A percentile compares a stretch with the other conserved stretches of the same genome.
These are phyloP conservation scores for Sinocyclocheilus maitianheensis DNA, from an alignment of 2,113 vertebrate species.

Conservation along the genomic window DNA sequence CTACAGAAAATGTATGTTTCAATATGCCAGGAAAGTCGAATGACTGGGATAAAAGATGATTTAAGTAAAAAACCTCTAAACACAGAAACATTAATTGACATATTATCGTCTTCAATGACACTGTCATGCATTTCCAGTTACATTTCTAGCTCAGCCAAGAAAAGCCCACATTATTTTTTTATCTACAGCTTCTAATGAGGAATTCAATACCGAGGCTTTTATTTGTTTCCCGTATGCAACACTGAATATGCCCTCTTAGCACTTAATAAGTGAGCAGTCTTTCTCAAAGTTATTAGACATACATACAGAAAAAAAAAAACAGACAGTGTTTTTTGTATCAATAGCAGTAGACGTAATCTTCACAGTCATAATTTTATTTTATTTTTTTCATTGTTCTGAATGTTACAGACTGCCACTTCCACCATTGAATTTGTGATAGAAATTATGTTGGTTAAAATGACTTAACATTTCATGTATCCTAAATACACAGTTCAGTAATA, in stretches of 20 bases:
- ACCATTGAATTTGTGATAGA: neutral
- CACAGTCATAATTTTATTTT: no score
- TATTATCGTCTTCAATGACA: neutral
- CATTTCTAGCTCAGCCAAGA: neutral
- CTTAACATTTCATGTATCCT: neutral
- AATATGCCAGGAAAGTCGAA: neutral
- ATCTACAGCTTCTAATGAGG: constrained; percentile 10
- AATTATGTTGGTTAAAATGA: neutral
- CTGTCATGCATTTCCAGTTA: neutral
- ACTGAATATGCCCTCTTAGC: constrained; percentile 14
- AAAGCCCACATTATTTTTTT: neutral
- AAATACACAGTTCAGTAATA: neutral
- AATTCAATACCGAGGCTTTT: constrained; percentile 23
- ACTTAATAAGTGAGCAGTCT: neutral
- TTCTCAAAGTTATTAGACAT: neutral
- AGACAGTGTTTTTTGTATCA: neutral
- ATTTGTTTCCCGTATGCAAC: neutral
- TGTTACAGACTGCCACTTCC: neutral
- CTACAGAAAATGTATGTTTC: neutral
- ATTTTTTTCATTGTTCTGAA: no score
- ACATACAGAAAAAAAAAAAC: neutral
- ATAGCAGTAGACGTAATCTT: neutral
- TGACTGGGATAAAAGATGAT: neutral
- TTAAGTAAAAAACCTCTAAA: no score
- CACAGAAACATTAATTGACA: no score